These are phyloP conservation scores for Euura saliciscinereae DNA, from an alignment of 1,140 invertebrate genomes.

Conservation along the genomic window DNA sequence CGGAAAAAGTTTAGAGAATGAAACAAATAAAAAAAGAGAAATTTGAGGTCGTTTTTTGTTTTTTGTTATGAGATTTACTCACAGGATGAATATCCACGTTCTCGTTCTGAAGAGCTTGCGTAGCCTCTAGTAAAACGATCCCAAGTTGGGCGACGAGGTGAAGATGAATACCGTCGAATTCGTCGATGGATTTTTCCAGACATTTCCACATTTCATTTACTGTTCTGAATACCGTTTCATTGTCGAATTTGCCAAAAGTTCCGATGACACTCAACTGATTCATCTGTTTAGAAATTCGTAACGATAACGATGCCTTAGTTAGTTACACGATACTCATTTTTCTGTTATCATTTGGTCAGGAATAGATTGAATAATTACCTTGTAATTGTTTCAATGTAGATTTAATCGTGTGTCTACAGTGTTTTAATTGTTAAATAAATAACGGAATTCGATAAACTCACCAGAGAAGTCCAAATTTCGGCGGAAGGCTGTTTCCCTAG, in stretches of 20 bases:
- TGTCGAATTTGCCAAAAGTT: constrained; percentile 21
- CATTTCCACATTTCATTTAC: constrained; percentile 43
- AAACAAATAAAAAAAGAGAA: constrained; percentile 13
- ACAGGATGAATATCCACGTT: not conserved
- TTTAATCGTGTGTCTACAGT: no score
- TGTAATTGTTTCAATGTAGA: no score
- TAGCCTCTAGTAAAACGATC: constrained; percentile 25
- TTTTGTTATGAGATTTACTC: not conserved
- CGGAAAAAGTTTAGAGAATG: constrained; percentile 17
- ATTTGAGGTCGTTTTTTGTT: constrained; percentile 14
- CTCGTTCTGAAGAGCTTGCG: constrained; percentile 19
- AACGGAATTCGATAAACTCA: constrained; percentile 23
- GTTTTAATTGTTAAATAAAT: no score
- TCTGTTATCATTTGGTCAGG: no score
- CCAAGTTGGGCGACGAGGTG: constrained; percentile 37
- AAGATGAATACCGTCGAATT: constrained; percentile 36
- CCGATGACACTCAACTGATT: constrained; percentile 29
- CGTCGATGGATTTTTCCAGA: constrained; percentile 32
- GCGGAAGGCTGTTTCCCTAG: constrained; percentile 34
- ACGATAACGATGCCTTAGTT: no score
- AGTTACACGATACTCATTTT: constrained; percentile 10
- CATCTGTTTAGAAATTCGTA: constrained; percentile 21
- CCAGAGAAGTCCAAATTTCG: constrained; percentile 40
- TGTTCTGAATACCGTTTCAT: constrained; percentile 26
- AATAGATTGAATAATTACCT: no score